These are phyloP conservation scores for Gymnopithys bicolor DNA, from an alignment of 2,797 vertebrate genomes.

Conservation along the genomic window DNA sequence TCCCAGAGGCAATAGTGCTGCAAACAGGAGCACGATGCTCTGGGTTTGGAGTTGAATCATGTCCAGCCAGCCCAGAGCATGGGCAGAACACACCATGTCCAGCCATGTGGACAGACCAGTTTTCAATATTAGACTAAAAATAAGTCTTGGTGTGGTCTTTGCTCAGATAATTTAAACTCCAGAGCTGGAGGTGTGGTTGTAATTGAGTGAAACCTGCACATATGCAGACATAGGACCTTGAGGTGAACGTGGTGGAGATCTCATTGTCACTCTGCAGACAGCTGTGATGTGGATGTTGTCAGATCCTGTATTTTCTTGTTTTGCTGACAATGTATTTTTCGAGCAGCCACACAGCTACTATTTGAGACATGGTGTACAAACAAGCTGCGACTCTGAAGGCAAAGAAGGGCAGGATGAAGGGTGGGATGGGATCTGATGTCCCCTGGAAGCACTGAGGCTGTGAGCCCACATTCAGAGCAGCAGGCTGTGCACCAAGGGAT, in stretches of 20 bases:
- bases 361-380: not conserved
- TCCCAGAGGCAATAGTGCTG: not conserved
- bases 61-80: not conserved
- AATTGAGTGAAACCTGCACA: not conserved
- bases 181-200: not conserved
- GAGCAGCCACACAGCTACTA: not conserved
- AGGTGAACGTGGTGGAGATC: not conserved
- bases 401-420: not conserved
- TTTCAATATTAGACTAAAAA: not conserved
- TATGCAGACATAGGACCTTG: not conserved
- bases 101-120: not conserved
- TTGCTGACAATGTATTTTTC: not conserved
- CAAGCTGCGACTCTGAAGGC: not conserved
- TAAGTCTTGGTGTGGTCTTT: not conserved
- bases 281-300: not conserved
- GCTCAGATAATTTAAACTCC: not conserved
- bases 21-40: rapidly evolving
- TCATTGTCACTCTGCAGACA: not conserved
- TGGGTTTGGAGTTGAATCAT: not conserved
- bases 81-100: not conserved
- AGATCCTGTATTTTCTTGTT: not conserved
- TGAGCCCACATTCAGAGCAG: not conserved
- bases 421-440: not conserved
- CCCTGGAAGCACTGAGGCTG: not conserved
- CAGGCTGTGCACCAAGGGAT: not conserved